Base-by-base conservation (phyloP, 2,888 invertebrate genomes). In the Tinea trinotella region DNA sequence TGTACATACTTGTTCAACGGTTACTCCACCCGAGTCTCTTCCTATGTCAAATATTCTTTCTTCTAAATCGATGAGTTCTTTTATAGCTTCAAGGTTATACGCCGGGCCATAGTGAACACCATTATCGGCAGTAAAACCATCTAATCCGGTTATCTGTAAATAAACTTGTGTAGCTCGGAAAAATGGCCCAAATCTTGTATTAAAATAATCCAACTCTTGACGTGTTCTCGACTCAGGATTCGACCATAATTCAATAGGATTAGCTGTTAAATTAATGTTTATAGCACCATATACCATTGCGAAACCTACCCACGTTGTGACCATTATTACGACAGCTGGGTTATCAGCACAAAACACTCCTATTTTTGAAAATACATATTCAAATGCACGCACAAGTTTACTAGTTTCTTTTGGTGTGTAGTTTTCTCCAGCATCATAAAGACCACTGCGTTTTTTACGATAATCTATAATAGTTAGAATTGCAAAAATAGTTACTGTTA, bases 191-290 rank as follows among this genome's bases (percentile, higher is more conserved):
- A 99, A 99, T 64, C 92, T 90, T 10, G 88, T 76, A 71, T 98
- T 97, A 65, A 93, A 98, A 70, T 92, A 97, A 57, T 94, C 89
- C 68, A 96, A 93, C 66, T 99, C 95, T 36, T 88, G 68, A 56
- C 98, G 88, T 30, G 96, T 93, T 57, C 90, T 87, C 62, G 96
- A 96, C 19, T 86, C 76, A 1, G 94, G 92, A 0, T 96, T 88
- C 0, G 98, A 95, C 99, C 99, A 99, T 44, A 99, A 88, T 70
- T 98, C 94, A 1, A 97, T 91, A 0, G 98, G 98, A 71, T 97
- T 91, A 0, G 96, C 92, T 0, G 95, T 96, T 0, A 98, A 87
- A 57, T 89, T 74, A 59, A 97, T 74, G 55, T 82, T 82, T 0
- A 82, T 56, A 7, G 92, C 82, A n/a, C 97, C 97, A 59, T 88